phyloP scores from a whole-genome alignment of 2,113 vertebrate species.

The Myotis davidii region DNA sequence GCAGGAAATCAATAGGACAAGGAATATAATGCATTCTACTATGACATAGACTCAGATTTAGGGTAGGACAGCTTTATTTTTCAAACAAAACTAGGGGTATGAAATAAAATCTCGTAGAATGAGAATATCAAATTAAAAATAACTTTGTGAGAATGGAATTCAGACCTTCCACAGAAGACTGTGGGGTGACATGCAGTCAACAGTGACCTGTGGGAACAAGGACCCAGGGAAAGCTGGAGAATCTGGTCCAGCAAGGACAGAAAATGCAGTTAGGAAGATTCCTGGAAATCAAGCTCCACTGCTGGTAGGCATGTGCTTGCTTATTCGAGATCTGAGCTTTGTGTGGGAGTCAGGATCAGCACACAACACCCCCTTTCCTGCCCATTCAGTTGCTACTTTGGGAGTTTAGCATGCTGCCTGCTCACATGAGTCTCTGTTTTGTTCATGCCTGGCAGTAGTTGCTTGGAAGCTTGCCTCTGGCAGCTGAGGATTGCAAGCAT shows the following conservation, averaged over 20 bases:
- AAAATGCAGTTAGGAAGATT: not conserved
- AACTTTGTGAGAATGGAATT: not conserved
- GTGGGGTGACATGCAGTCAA: not conserved
- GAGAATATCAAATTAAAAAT: not conserved
- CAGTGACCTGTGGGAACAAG: not conserved
- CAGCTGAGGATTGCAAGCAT: conserved; percentile 72
- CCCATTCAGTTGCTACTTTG: not conserved
- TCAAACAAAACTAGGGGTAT: not conserved
- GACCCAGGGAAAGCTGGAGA: not conserved
- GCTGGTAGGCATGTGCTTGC: not conserved
- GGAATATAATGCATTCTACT: not conserved
- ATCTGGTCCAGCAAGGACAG: not conserved
- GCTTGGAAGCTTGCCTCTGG: conserved; percentile 69
- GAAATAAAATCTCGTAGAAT: not conserved
- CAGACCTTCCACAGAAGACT: not conserved
- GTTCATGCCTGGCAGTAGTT: conserved; percentile 57
- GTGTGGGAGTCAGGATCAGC: not conserved
- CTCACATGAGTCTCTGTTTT: conserved; percentile 52
- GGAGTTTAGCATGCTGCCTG: conserved; percentile 43
- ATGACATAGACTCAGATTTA: not conserved
- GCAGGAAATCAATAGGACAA: conserved; percentile 46
- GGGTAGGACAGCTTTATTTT: conserved; percentile 27
- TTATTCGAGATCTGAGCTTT: not conserved
- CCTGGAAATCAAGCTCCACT: not conserved
- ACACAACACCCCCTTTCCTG: not conserved